These are phyloP conservation scores for Acanthopagrus latus DNA, from an alignment of 2,797 vertebrate genomes.

Conservation along the genomic window DNA sequence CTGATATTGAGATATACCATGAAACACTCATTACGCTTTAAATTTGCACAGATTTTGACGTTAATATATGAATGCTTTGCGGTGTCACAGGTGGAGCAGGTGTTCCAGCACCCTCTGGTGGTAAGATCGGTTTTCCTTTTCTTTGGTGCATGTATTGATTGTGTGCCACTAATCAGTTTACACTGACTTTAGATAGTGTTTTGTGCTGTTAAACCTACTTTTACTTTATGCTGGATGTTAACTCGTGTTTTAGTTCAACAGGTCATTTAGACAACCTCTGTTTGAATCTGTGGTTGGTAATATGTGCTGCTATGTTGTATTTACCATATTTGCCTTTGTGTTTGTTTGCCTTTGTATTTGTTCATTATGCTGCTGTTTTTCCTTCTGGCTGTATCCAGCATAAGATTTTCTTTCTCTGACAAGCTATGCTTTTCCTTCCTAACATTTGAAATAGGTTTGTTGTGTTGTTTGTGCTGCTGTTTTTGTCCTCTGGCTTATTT, in stretches of 20 bases:
- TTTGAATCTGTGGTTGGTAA: neutral
- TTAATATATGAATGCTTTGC: neutral
- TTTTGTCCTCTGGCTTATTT: neutral
- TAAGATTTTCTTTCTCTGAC: neutral
- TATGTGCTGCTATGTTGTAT: neutral
- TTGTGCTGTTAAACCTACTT: neutral
- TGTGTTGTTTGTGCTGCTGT: neutral
- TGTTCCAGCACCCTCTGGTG: slow-evolving; percentile 49
- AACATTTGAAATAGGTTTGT: neutral
- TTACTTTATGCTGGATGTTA: neutral
- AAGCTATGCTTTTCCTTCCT: neutral
- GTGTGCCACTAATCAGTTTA: neutral
- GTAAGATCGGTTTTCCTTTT: slow-evolving; percentile 39
- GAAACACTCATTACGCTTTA: neutral
- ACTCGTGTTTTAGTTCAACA: neutral
- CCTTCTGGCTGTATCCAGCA: neutral
- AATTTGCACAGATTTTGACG: neutral
- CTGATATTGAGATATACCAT: neutral
- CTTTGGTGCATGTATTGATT: neutral
- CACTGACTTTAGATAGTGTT: neutral
- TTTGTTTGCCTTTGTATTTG: neutral
- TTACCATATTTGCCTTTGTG: neutral
- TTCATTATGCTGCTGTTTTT: neutral
- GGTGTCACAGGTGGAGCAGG: slow-evolving; percentile 55
- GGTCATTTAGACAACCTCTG: slow-evolving; percentile 26